A percentile compares a stretch with the other conserved stretches of the same genome.
Conservation (phyloP, 2,797 vertebrate species). For the Betta splendens region DNA sequence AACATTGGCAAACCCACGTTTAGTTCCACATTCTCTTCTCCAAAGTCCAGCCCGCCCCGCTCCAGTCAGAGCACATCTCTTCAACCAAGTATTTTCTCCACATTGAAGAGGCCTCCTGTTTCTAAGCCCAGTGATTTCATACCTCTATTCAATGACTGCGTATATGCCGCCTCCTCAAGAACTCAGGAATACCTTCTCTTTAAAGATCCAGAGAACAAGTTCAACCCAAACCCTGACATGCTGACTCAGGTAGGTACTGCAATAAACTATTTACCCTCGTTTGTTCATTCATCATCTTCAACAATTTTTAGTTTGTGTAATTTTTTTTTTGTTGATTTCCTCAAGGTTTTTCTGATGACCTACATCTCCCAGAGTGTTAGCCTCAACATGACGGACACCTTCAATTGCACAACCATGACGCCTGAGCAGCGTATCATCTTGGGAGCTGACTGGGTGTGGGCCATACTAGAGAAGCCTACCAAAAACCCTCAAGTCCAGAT, state of each 20-base stretch:
- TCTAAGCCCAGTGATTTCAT: conserved; percentile 59
- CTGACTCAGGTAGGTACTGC: conserved; percentile 65
- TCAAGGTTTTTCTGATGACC: conserved; percentile 81
- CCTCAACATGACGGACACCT: conserved; percentile 63
- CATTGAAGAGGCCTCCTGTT: conserved; percentile 38
- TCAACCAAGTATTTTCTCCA: conserved; percentile 58
- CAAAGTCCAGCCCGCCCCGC: conserved; percentile 24
- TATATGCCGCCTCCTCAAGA: conserved; percentile 65
- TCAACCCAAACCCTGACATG: conserved; percentile 59
- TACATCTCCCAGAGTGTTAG: conserved; percentile 76
- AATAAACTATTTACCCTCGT: fast-evolving
- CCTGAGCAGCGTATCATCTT: conserved; percentile 76
- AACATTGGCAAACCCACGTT: conserved; percentile 37
- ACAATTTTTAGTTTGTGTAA: background rate
- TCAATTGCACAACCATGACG: conserved; percentile 82
- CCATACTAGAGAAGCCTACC: conserved; percentile 69
- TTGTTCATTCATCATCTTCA: too few species aligned
- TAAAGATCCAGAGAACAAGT: conserved; percentile 76
- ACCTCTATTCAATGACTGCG: conserved; percentile 71
- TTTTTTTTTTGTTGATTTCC: background rate
- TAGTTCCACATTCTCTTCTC: conserved; percentile 22
- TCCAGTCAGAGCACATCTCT: background rate
- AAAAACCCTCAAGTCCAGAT: conserved; percentile 80
- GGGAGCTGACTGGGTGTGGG: conserved; percentile 83
- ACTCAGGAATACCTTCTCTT: conserved; percentile 79